Conservation (phyloP, 2,113 vertebrate genomes). For the Kobus ellipsiprymnus region DNA sequence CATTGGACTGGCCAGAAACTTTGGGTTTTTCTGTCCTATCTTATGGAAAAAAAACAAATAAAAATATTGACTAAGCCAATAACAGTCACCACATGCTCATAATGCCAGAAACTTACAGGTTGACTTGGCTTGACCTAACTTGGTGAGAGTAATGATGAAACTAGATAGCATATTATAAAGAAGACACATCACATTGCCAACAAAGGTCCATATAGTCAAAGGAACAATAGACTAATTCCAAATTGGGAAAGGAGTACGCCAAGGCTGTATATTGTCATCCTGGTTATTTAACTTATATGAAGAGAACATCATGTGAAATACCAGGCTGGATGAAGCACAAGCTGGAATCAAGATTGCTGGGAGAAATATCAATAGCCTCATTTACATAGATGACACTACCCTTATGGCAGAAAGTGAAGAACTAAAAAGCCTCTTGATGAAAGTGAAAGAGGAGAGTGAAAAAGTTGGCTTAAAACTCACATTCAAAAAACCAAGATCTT, state of each 20-base stretch:
- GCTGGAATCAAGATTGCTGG: not conserved
- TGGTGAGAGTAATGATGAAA: not conserved
- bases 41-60: not conserved
- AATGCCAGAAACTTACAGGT: not conserved
- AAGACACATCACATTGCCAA: not conserved
- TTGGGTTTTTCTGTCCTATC: not conserved
- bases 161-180: not conserved
- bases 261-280: not conserved
- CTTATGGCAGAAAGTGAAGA: not conserved
- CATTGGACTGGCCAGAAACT: not conserved
- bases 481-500: not conserved
- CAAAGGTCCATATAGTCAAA: not conserved
- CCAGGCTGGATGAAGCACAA: fast-evolving
- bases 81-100: not conserved
- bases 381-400: not conserved
- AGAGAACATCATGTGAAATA: not conserved
- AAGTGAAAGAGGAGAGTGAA: not conserved
- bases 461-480: not conserved
- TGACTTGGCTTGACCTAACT: not conserved
- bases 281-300: not conserved
- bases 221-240: not conserved
- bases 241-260: not conserved
- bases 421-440: not conserved
- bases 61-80: not conserved
- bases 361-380: not conserved